These are phyloP conservation scores for Crypturellus tataupa DNA, from an alignment of 2,797 vertebrate genomes.

Conservation along the genomic window DNA sequence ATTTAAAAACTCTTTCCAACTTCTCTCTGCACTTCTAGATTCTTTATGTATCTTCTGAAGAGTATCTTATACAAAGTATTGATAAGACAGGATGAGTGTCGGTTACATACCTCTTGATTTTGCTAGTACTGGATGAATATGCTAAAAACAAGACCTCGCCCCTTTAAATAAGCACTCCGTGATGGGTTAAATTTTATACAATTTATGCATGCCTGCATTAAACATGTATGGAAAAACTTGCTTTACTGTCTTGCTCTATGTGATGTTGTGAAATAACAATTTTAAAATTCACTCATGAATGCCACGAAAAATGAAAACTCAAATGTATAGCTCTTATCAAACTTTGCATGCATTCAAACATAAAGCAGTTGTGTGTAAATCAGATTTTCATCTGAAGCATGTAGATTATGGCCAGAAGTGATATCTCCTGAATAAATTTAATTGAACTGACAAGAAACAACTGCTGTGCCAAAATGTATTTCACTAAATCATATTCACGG, in stretches of 20 bases:
- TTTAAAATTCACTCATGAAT: neutral
- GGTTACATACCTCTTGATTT: neutral
- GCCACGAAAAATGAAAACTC: neutral
- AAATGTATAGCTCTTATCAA: neutral
- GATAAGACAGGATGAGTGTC: neutral
- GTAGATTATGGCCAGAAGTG: constrained; percentile 71
- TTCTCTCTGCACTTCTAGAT: neutral
- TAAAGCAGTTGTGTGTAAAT: constrained; percentile 64
- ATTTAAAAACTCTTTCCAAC: neutral
- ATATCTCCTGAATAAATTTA: constrained; percentile 67
- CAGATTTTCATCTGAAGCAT: constrained; percentile 72
- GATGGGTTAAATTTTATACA: neutral
- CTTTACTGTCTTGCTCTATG: neutral
- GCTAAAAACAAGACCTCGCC: neutral
- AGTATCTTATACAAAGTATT: neutral
- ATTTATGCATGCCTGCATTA: neutral
- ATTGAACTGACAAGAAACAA: constrained; percentile 81
- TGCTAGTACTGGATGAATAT: neutral
- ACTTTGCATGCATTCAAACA: neutral
- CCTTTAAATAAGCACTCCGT: neutral
- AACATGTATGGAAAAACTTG: neutral
- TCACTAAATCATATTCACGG: constrained; percentile 55
- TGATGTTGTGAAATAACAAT: neutral
- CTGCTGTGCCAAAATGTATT: constrained; percentile 77
- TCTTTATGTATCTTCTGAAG: neutral